Conservation (phyloP, 2,797 vertebrate species). For the Oceanodroma leucorhoa region DNA sequence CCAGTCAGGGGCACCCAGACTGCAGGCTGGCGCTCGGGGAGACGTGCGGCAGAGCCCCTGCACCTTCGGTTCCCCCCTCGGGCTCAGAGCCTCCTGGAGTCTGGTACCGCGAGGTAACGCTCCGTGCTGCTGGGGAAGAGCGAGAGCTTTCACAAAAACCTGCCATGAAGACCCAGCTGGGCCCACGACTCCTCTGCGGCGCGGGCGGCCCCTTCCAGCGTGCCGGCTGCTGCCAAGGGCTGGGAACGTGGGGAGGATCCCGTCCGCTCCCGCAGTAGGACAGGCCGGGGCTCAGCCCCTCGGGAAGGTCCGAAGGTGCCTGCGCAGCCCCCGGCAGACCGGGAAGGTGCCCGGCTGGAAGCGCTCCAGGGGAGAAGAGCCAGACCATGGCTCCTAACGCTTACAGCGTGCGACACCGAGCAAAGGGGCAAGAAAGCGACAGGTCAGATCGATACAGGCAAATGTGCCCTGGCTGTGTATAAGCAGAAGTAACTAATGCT, state of each 20-base stretch:
- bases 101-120: fast-evolving
- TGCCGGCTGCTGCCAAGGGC: fast-evolving
- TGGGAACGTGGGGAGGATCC: neutral
- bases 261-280: fast-evolving
- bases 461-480: fast-evolving
- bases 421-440: neutral
- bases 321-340: neutral
- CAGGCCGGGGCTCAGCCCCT: fast-evolving
- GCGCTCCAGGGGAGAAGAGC: neutral
- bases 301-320: neutral
- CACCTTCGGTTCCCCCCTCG: neutral
- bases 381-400: neutral
- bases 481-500: neutral
- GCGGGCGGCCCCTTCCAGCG: neutral
- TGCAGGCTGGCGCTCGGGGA: neutral
- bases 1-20: neutral
- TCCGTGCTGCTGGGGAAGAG: neutral
- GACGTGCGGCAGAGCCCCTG: neutral
- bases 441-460: fast-evolving
- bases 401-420: fast-evolving
- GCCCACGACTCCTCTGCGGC: fast-evolving
- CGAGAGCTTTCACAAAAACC: neutral
- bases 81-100: neutral
- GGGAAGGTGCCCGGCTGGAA: neutral
- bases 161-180: fast-evolving